Percentiles rank a stretch among this genome's conserved stretches.
Evolutionary conservation across 2,888 invertebrate species (phyloP).

Genomic region (Chironomus tentans): DNA sequence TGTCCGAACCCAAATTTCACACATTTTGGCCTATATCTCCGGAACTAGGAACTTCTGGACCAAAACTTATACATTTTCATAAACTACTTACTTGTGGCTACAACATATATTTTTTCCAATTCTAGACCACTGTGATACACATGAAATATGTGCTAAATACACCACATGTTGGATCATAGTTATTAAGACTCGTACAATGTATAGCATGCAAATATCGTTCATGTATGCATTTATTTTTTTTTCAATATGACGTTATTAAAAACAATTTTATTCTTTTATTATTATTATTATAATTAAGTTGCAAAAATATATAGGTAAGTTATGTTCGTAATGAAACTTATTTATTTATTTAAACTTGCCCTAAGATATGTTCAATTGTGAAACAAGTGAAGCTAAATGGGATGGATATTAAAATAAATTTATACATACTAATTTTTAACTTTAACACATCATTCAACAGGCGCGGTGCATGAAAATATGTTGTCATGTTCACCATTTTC

Average conservation of each 20-base stretch:
- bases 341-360: too few species aligned
- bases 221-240: not conserved
- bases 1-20: too few species aligned
- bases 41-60: too few species aligned
- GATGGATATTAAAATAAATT: not conserved
- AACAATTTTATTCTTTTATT: not conserved
- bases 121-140: too few species aligned
- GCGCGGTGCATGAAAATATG: not conserved
- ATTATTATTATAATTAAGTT: not conserved
- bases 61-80: too few species aligned
- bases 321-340: too few species aligned
- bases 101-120: too few species aligned
- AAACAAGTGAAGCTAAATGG: not conserved
- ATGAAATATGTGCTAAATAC: not conserved
- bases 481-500: too few species aligned
- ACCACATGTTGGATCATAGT: slow-evolving; percentile 1
- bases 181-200: not conserved
- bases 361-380: not conserved
- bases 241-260: not conserved
- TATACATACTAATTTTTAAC: not conserved
- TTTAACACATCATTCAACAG: not conserved
- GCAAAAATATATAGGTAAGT: not conserved
- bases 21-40: too few species aligned
- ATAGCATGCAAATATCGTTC: not conserved
- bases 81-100: too few species aligned